Evolutionary conservation across 2,888 invertebrate genomes (phyloP).

Genomic region (Eumerus sabulonum): DNA sequence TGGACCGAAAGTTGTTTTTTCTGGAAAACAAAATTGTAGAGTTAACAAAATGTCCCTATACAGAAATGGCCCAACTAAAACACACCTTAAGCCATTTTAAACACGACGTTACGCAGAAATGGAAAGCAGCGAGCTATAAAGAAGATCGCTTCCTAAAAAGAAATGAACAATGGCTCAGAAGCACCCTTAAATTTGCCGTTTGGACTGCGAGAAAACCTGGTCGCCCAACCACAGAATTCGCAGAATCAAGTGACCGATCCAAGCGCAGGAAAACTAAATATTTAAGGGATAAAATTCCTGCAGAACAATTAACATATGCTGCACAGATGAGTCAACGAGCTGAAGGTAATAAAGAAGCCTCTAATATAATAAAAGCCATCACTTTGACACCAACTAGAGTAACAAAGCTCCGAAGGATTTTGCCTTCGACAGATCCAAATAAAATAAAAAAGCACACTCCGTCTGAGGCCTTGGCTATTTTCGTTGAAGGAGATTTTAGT

Average conservation of each 20-base stretch:
- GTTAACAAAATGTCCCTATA: conserved; percentile 13
- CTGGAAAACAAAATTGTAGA: conserved; percentile 10
- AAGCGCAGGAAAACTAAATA: conserved; percentile 18
- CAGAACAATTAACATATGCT: conserved; percentile 20
- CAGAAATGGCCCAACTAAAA: conserved; percentile 13
- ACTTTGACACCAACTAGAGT: conserved; percentile 8
- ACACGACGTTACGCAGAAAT: conserved; percentile 5
- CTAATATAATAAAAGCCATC: conserved; percentile 21
- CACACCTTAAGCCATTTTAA: conserved; percentile 9
- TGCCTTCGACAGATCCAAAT: no score
- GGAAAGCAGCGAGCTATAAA: conserved; percentile 14
- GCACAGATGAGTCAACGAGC: conserved; percentile 16
- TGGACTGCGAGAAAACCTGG: neutral
- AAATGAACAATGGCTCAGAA: conserved; percentile 10
- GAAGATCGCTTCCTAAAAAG: conserved; percentile 11
- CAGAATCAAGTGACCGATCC: conserved; percentile 19
- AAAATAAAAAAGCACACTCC: conserved; percentile 3
- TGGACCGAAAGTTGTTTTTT: conserved; percentile 9
- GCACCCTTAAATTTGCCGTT: conserved; percentile 8
- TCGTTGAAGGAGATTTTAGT: neutral
- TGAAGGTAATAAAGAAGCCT: conserved; percentile 22
- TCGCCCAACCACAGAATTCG: conserved; percentile 14
- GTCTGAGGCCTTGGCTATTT: conserved; percentile 1
- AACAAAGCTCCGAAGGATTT: no score
- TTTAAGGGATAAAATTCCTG: conserved; percentile 10